A percentile compares a stretch with the other conserved stretches of the same genome.
These are phyloP conservation scores for Tapirus terrestris DNA, from an alignment of 2,113 vertebrate genomes.

Conservation along the genomic window DNA sequence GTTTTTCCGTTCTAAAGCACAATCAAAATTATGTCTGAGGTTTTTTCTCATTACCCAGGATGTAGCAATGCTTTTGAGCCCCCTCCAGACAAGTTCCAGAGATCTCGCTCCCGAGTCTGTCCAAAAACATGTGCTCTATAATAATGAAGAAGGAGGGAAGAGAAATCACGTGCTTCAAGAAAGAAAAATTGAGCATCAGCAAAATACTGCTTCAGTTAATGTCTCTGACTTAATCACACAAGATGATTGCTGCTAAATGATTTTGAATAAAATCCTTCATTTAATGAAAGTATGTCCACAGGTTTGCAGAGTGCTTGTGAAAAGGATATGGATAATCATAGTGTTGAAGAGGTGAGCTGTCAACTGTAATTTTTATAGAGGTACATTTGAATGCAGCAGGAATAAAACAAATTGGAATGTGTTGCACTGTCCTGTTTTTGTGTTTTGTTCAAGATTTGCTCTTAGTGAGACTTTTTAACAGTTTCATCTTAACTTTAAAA, in stretches of 20 bases:
- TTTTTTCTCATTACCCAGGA: slow-evolving; percentile 37
- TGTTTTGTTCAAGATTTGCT: slow-evolving; percentile 3
- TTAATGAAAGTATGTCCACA: not conserved
- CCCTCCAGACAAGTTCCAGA: not conserved
- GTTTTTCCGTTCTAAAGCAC: slow-evolving; percentile 84
- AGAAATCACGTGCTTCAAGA: slow-evolving; percentile 4
- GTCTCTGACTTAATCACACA: not conserved
- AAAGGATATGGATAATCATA: not conserved
- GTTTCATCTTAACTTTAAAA: slow-evolving; percentile 30
- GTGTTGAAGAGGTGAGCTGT: not conserved
- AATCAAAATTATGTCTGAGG: slow-evolving; percentile 81
- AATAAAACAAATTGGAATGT: not conserved
- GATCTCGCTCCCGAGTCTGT: not conserved
- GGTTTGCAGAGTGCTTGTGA: not conserved
- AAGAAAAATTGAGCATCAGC: slow-evolving; percentile 30
- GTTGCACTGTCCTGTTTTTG: not conserved
- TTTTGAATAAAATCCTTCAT: slow-evolving; percentile 44
- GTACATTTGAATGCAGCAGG: not conserved
- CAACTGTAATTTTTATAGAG: not conserved
- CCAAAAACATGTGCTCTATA: not conserved
- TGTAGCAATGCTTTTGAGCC: slow-evolving; percentile 1
- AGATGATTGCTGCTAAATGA: slow-evolving; percentile 53
- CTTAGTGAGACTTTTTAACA: not conserved
- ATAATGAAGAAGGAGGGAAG: not conserved
- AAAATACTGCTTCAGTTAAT: slow-evolving; percentile 58